phyloP scores from a whole-genome alignment of 2,113 vertebrate species.

The Caracal caracal region DNA sequence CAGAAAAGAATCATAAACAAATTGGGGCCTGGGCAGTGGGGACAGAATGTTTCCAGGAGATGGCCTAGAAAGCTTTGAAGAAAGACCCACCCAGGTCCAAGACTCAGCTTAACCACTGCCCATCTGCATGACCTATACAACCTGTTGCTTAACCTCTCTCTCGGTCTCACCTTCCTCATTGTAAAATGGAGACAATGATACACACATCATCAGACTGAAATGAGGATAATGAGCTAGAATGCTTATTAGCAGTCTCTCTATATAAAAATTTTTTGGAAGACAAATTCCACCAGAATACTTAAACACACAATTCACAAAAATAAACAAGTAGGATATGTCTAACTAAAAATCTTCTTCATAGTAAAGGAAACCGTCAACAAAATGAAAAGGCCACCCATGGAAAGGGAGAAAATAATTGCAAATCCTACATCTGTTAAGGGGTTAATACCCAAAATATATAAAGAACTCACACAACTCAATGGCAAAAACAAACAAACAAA shows the following conservation, averaged over 20 bases:
- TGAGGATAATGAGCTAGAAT: neutral
- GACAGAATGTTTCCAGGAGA: neutral
- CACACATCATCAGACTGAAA: neutral
- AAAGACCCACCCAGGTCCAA: neutral
- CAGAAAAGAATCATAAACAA: neutral
- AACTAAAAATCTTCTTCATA: neutral
- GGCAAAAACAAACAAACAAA: neutral
- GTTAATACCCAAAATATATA: neutral
- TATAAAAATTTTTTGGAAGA: neutral
- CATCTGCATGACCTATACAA: neutral
- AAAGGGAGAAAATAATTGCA: neutral
- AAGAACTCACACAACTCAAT: neutral
- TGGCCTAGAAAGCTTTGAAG: neutral
- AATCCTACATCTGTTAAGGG: neutral
- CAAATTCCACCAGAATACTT: neutral
- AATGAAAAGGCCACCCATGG: neutral
- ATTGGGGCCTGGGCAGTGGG: accelerated
- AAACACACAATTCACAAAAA: neutral
- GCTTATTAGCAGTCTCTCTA: neutral
- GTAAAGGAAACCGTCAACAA: neutral
- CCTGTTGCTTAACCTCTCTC: neutral
- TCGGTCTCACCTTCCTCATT: neutral
- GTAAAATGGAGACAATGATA: neutral
- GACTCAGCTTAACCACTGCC: neutral
- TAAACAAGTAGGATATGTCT: neutral